Evolutionary conservation across 1,140 invertebrate genomes (phyloP).

Genomic region (Drosophila ambigua): DNA sequence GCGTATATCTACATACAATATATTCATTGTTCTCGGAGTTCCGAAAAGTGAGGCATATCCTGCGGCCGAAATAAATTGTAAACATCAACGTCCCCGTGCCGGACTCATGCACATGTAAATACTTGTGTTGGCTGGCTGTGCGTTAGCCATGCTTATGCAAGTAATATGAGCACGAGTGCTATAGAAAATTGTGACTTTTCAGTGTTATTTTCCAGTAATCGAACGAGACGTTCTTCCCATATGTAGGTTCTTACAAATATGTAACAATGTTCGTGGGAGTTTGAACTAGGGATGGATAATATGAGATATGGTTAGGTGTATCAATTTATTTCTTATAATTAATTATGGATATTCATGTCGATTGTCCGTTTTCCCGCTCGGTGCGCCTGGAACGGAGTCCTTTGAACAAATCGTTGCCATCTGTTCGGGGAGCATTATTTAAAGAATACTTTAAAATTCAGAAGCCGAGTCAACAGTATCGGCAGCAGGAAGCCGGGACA

Average conservation of each 20-base stretch:
- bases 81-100: slow-evolving; percentile 34
- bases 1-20: slow-evolving; percentile 41
- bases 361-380: not conserved
- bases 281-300: too few species aligned
- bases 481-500: slow-evolving; percentile 4
- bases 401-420: slow-evolving; percentile 74
- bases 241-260: too few species aligned
- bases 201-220: slow-evolving; percentile 13
- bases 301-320: too few species aligned
- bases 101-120: slow-evolving; percentile 23
- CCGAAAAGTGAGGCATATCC: slow-evolving; percentile 63
- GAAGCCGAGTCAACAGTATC: slow-evolving; percentile 33
- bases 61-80: slow-evolving; percentile 61
- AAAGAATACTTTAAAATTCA: slow-evolving; percentile 80
- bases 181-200: slow-evolving; percentile 13
- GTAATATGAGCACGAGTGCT: not conserved
- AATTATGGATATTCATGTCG: slow-evolving; percentile 1
- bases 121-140: not conserved
- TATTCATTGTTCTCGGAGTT: slow-evolving; percentile 54
- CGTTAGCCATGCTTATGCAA: slow-evolving; percentile 16
- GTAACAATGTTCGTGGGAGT: too few species aligned
- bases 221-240: too few species aligned
- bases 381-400: not conserved
- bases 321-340: slow-evolving; percentile 26
- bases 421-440: slow-evolving; percentile 71